Evolutionary conservation across 2,888 invertebrate genomes (phyloP).

Genomic region (Allolobophora icterica): DNA sequence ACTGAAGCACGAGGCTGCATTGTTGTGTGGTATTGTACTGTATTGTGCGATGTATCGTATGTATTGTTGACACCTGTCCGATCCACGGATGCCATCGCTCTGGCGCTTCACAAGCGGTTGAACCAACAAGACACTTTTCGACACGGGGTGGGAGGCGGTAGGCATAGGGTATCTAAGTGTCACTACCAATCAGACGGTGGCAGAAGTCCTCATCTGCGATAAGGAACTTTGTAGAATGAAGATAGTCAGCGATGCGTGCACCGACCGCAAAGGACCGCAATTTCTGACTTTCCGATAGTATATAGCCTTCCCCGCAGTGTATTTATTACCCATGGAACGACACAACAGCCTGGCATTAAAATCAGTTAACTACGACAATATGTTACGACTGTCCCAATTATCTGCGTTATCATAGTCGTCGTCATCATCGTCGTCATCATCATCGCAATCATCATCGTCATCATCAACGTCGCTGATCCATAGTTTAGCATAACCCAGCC

Average conservation of each 20-base stretch:
- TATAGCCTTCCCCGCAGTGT: too few relatives aligned
- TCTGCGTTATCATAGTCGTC: not conserved
- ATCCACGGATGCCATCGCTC: not conserved
- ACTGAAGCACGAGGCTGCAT: not conserved
- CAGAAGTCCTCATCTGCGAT: not conserved
- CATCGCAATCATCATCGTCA: too few relatives aligned
- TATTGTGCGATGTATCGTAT: too few relatives aligned
- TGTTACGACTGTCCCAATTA: not conserved
- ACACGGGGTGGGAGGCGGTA: not conserved
- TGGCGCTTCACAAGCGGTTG: not conserved
- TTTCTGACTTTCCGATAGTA: not conserved
- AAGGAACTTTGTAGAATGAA: not conserved
- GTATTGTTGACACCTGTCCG: not conserved
- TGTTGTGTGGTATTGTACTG: too few relatives aligned
- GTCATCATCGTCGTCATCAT: too few relatives aligned
- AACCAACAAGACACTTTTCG: not conserved
- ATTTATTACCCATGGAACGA: not conserved
- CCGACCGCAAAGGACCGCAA: not conserved
- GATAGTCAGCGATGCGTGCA: not conserved
- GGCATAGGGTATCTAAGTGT: not conserved
- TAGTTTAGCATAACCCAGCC: not conserved
- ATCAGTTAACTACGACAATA: not conserved
- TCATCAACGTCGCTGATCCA: not conserved
- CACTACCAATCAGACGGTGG: not conserved
- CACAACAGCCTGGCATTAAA: not conserved